Conservation (phyloP, 2,113 vertebrate species). For the Thalassarche chlororhynchos region DNA sequence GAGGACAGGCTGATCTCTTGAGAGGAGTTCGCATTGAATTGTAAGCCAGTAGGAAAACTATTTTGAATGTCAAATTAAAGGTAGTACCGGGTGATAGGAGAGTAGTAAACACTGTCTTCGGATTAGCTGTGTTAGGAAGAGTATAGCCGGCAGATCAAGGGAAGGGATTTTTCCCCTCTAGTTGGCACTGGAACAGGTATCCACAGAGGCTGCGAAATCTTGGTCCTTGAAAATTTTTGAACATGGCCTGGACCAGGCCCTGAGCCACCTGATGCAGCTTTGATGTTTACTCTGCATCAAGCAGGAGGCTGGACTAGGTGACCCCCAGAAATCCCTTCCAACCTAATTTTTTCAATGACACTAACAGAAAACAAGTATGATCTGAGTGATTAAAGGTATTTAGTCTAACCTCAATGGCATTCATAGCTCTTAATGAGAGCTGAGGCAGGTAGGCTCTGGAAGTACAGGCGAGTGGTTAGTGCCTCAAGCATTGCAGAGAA, state of each 20-base stretch:
- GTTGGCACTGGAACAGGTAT: neutral
- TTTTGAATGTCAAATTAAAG: neutral
- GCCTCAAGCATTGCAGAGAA: neutral
- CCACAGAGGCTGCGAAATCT: neutral
- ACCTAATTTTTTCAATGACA: neutral
- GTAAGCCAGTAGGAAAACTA: neutral
- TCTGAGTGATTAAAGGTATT: neutral
- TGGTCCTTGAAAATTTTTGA: neutral
- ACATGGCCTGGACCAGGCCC: neutral
- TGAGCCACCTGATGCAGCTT: neutral
- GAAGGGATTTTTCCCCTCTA: neutral
- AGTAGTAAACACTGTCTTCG: neutral
- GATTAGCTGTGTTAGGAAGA: neutral
- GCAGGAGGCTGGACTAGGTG: neutral
- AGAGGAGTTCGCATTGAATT: neutral
- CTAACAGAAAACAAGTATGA: neutral
- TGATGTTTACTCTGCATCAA: neutral
- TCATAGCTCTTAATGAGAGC: neutral
- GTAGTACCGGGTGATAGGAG: neutral
- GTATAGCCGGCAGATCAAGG: neutral
- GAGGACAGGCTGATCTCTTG: neutral
- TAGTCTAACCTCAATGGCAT: neutral
- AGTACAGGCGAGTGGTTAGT: neutral
- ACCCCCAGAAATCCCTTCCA: neutral
- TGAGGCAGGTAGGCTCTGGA: neutral